Base-by-base conservation (phyloP, 1,140 invertebrate genomes). In the Panagrolaimus sp. region DNA sequence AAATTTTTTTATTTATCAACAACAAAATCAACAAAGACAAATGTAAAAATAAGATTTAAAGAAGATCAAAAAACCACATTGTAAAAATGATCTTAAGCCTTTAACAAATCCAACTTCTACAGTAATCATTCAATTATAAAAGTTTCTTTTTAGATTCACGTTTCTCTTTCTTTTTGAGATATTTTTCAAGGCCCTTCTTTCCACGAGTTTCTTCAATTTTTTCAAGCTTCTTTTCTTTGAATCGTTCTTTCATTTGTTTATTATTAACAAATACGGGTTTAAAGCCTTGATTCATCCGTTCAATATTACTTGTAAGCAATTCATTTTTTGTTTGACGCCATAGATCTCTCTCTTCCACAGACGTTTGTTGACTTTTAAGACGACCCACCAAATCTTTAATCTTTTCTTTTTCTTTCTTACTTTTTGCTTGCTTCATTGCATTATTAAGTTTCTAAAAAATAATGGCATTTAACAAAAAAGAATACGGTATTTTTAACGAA, bases 1-100 rank as follows among this genome's bases (percentile, higher is more conserved):
- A n/a, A n/a, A n/a, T n/a, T n/a, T n/a, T n/a, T 38, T n/a, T n/a
- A n/a, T n/a, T n/a, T n/a, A n/a, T n/a, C n/a, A 46, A 46, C 17
- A 52, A 21, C 48, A 52, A 52, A 47, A 52, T 52, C 48, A 52
- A 52, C 48, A 52, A 52, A 52, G 26, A 52, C 45, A 46, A 46
- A 46, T 24, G 26, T 21, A n/a, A 52, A 7, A 52, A 52, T 24
- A 52, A 7, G 17, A 24, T 7, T 52, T n/a, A 7, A 7, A 38
- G n/a, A n/a, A 38, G 32, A 38, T 4, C 7, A 4, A 38, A 7
- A 38, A 38, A 38, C 7, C 32, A 38, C 7, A 38, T 7, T 38
- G 32, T 38, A 38, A 38, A 2, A n/a, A n/a, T n/a, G n/a, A n/a
- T n/a, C n/a, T n/a, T n/a, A 38, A 38, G 32, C 32, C 2, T 38